Conservation (phyloP, 1,140 invertebrate genomes). For the Oncopodura yosiiana region DNA sequence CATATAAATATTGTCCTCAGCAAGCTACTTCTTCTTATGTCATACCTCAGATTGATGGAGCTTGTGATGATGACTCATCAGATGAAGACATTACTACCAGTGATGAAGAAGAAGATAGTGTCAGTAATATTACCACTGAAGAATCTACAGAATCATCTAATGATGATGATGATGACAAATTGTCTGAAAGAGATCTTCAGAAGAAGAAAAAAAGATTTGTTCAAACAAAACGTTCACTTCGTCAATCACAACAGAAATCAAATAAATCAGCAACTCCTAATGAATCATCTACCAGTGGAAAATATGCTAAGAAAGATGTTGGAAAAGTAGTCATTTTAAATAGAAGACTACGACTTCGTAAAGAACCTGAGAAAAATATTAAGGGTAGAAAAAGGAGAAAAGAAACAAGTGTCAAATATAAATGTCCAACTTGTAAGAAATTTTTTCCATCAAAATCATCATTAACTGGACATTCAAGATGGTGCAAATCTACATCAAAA, state of each 20-base stretch:
- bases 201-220: background rate
- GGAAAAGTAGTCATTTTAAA: background rate
- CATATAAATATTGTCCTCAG: no score
- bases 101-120: background rate
- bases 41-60: conserved; percentile 44
- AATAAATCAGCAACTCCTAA: no score
- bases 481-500: conserved; percentile 15
- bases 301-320: no score
- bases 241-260: background rate
- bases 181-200: background rate
- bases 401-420: conserved; percentile 10
- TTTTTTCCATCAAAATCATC: conserved; percentile 14
- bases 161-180: no score
- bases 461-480: conserved; percentile 14
- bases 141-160: no score
- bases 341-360: background rate
- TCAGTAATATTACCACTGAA: no score
- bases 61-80: conserved; percentile 52
- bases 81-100: conserved; percentile 42
- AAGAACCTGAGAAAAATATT: conserved; percentile 50
- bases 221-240: background rate
- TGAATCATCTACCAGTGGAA: no score
- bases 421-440: conserved; percentile 25
- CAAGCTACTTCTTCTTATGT: no score
- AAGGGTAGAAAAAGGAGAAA: conserved; percentile 46